These are phyloP conservation scores for Megalonaias nervosa DNA, from an alignment of 1,140 invertebrate species.

Conservation along the genomic window DNA sequence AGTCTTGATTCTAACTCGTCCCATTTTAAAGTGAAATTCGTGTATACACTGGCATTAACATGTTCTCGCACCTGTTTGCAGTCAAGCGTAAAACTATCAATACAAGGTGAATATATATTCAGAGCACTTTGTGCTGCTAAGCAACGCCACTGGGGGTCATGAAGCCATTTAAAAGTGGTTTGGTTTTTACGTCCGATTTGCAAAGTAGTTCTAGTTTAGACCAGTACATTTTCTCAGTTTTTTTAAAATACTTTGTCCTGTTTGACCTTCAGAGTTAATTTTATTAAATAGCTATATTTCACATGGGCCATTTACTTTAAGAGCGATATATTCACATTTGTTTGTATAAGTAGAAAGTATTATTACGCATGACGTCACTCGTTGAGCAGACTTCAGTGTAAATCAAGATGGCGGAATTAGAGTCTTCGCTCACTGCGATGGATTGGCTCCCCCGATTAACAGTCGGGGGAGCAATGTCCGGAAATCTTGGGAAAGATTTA, in stretches of 20 bases:
- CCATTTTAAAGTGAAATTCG: too few relatives aligned
- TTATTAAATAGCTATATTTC: not conserved
- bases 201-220: slow-evolving; percentile 32
- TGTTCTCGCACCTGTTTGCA: too few relatives aligned
- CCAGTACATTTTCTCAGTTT: too few relatives aligned
- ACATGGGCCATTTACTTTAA: not conserved
- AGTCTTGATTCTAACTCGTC: too few relatives aligned
- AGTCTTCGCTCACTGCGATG: slow-evolving; percentile 75
- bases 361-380: slow-evolving; percentile 37
- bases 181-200: slow-evolving; percentile 22
- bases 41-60: too few relatives aligned
- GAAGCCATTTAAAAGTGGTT: slow-evolving; percentile 40
- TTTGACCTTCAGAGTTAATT: not conserved
- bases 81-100: not conserved
- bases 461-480: slow-evolving; percentile 68
- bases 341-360: slow-evolving; percentile 21
- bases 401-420: slow-evolving; percentile 72
- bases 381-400: slow-evolving; percentile 41
- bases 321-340: not conserved
- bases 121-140: slow-evolving; percentile 59
- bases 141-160: slow-evolving; percentile 53
- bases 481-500: slow-evolving; percentile 52
- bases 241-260: too few relatives aligned
- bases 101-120: slow-evolving; percentile 33
- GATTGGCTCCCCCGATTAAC: slow-evolving; percentile 75